Evolutionary conservation across 2,797 vertebrate species (phyloP).

Genomic region (Merluccius polli): DNA sequence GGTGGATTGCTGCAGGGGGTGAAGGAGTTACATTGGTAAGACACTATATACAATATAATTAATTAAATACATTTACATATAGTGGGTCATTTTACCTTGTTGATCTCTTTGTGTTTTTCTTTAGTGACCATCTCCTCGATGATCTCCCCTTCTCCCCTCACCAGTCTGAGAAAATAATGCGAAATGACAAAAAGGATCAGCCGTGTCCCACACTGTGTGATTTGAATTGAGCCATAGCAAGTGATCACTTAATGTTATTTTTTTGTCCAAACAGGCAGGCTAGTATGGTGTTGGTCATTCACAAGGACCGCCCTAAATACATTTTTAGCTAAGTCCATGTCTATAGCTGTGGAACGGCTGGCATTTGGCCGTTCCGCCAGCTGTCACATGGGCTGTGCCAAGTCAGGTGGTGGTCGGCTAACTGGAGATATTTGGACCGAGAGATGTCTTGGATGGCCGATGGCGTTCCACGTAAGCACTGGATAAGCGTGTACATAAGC

Average conservation of each 20-base stretch:
- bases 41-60: neutral
- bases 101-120: conserved; percentile 91
- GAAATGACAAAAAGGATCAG: neutral
- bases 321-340: no score
- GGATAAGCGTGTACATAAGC: no score
- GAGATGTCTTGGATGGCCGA: neutral
- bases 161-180: conserved; percentile 70
- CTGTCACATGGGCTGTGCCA: neutral
- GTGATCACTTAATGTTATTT: neutral
- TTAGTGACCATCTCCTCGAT: conserved; percentile 93
- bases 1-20: conserved; percentile 80
- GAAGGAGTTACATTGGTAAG: conserved; percentile 1
- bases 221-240: no score
- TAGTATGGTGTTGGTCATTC: neutral
- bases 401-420: no score
- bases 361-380: neutral
- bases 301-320: no score
- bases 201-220: no score
- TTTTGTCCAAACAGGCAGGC: neutral
- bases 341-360: neutral
- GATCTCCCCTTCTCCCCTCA: conserved; percentile 94
- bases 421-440: neutral
- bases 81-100: conserved; percentile 77
- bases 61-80: neutral
- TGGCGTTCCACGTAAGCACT: neutral